phyloP scores from a whole-genome alignment of 23 tunicate genomes.

The Trididemnum miniatum region DNA sequence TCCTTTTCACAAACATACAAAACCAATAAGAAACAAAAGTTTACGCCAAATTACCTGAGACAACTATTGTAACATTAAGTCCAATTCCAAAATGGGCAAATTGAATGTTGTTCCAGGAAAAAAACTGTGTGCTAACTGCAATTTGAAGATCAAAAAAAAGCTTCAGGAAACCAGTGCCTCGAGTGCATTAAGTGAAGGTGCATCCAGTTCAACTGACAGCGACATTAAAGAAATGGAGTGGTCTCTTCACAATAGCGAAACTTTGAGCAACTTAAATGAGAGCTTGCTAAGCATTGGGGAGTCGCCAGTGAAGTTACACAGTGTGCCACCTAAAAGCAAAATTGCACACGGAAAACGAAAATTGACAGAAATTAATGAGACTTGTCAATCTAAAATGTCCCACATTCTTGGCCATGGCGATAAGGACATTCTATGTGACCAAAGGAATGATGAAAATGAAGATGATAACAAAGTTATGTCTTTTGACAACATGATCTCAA shows the following conservation, averaged over 20 bases:
- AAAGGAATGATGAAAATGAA: neutral
- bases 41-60: neutral
- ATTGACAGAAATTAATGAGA: neutral
- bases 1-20: too few species aligned
- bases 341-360: neutral
- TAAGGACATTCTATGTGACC: too few species aligned
- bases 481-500: too few species aligned
- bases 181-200: neutral
- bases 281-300: neutral
- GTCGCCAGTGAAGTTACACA: neutral
- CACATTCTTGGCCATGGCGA: neutral
- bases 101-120: neutral
- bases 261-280: neutral
- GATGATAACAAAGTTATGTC: neutral
- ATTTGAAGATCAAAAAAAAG: neutral
- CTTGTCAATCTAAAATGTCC: neutral
- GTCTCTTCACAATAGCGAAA: neutral
- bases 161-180: neutral
- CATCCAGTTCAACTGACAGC: neutral
- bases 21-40: too few species aligned
- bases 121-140: neutral
- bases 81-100: neutral
- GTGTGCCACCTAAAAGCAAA: neutral
- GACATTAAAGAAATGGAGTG: neutral
- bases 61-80: neutral